Percentiles rank a stretch among this genome's conserved stretches.
These are phyloP conservation scores for Pollachius pollachius DNA, from an alignment of 2,113 vertebrate species.

Conservation along the genomic window DNA sequence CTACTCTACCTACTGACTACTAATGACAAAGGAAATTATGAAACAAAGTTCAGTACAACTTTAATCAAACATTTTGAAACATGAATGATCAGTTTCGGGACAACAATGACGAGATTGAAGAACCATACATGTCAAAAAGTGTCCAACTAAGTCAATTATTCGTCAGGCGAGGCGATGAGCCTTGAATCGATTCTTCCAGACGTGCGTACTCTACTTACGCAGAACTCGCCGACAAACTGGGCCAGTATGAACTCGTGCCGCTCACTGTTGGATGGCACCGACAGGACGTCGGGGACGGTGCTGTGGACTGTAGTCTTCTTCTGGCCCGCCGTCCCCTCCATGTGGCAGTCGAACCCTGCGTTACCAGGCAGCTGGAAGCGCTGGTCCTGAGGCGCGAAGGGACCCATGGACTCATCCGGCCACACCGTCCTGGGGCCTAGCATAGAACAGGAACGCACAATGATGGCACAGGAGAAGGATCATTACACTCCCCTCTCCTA, in stretches of 20 bases:
- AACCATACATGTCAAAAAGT: too few species aligned
- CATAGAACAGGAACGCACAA: not conserved
- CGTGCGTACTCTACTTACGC: constrained; percentile 66
- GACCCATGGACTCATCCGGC: constrained; percentile 87
- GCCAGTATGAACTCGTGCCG: constrained; percentile 82
- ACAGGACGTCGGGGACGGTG: constrained; percentile 79
- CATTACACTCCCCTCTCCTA: too few species aligned
- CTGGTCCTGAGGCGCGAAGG: constrained; percentile 85
- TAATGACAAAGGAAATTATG: too few species aligned
- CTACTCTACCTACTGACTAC: too few species aligned
- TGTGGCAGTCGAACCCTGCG: constrained; percentile 83
- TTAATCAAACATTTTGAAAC: too few species aligned
- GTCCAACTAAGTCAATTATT: too few species aligned
- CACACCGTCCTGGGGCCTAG: constrained; percentile 81
- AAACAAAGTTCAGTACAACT: too few species aligned
- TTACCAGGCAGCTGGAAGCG: constrained; percentile 87
- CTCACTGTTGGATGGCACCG: constrained; percentile 77
- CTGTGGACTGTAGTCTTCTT: constrained; percentile 53
- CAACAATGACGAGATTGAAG: too few species aligned
- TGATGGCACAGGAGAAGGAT: too few species aligned
- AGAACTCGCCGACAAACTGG: constrained; percentile 80
- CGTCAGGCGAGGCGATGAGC: too few species aligned
- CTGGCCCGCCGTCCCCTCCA: constrained; percentile 71
- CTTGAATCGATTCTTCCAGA: too few species aligned
- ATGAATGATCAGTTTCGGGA: too few species aligned